phyloP scores from a whole-genome alignment of 1,140 invertebrate genomes.

The Formica selysi region DNA sequence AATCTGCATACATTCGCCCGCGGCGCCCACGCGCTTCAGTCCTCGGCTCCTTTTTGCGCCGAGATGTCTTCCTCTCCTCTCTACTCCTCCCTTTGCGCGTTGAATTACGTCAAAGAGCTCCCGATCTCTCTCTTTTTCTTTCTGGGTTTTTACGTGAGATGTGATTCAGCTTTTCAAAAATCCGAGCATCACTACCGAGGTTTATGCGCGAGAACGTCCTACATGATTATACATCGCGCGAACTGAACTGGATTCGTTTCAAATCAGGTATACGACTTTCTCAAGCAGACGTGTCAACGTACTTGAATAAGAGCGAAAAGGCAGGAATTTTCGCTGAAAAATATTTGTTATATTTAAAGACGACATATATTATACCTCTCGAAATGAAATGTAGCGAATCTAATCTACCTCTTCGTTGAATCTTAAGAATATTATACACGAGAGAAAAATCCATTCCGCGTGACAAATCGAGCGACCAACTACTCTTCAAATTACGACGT shows the following conservation, averaged over 20 bases:
- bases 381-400: background rate
- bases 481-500: conserved; percentile 43
- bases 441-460: background rate
- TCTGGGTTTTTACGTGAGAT: conserved; percentile 26
- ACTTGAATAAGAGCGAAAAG: background rate
- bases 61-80: background rate
- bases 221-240: conserved; percentile 10
- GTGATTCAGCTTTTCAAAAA: conserved; percentile 41
- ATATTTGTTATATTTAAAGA: background rate
- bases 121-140: too few relatives aligned
- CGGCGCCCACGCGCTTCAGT: conserved; percentile 22
- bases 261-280: background rate
- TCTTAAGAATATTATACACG: conserved; percentile 25
- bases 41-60: conserved; percentile 8
- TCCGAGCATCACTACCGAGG: background rate
- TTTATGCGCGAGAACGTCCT: background rate
- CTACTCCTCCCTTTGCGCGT: background rate
- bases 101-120: conserved; percentile 58
- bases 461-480: conserved; percentile 46
- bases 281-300: background rate
- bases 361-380: background rate
- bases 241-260: background rate
- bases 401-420: background rate
- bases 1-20: conserved; percentile 68
- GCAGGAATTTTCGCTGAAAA: background rate